Evolutionary conservation across 2,113 vertebrate genomes (phyloP).

Genomic region (Podarcis raffonei): DNA sequence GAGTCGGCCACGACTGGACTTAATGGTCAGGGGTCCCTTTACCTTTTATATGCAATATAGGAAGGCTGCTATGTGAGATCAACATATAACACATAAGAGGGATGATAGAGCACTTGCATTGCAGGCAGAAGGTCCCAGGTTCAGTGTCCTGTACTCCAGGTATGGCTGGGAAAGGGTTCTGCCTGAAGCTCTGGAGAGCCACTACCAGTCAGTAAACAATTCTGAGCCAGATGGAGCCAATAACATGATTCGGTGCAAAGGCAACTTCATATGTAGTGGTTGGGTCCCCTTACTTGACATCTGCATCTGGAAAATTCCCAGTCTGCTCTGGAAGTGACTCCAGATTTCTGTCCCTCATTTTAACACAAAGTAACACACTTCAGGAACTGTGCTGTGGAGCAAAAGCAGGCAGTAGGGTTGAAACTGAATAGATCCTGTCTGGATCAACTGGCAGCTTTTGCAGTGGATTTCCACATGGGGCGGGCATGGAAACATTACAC

Average conservation of each 20-base stretch:
- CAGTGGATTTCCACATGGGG: background rate
- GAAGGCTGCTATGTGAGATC: background rate
- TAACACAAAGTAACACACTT: background rate
- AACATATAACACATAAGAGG: background rate
- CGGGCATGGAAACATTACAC: background rate
- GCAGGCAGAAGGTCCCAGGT: background rate
- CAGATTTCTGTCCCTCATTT: background rate
- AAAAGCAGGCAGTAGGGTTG: background rate
- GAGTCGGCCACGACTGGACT: too few relatives aligned
- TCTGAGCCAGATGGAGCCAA: background rate
- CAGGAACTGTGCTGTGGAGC: background rate
- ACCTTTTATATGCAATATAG: too few relatives aligned
- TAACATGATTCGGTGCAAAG: background rate
- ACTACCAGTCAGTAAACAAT: background rate
- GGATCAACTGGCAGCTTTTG: background rate
- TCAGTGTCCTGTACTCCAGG: background rate
- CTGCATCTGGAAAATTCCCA: background rate
- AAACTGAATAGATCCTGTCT: conserved; percentile 5
- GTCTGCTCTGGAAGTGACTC: background rate
- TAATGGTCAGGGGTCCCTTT: too few relatives aligned
- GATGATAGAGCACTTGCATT: background rate
- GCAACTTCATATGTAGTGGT: background rate
- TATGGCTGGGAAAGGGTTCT: background rate
- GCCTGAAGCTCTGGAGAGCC: background rate
- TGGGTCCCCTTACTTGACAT: background rate